phyloP scores from a whole-genome alignment of 2,113 vertebrate genomes.

The Lethenteron reissneri region DNA sequence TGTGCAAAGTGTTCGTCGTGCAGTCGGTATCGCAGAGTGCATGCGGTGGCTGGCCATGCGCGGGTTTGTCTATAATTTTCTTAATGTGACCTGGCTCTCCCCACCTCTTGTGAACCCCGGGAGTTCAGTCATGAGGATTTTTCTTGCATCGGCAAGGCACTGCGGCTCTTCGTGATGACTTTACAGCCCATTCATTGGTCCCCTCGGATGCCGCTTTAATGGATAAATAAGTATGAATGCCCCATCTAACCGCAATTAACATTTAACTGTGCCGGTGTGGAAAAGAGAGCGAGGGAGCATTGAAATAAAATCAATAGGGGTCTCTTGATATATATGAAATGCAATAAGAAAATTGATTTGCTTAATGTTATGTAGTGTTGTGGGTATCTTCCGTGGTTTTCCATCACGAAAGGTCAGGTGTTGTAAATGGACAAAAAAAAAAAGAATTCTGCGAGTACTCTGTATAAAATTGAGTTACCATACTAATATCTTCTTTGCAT shows the following conservation, averaged over 20 bases:
- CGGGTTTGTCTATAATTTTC: too few species aligned
- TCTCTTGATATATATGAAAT: constrained; percentile 8
- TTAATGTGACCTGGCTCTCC: too few species aligned
- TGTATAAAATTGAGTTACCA: not conserved
- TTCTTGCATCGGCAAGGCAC: not conserved
- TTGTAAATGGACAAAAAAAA: constrained; percentile 1
- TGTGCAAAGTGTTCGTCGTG: too few species aligned
- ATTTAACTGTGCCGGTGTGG: constrained; percentile 8
- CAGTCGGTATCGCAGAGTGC: too few species aligned
- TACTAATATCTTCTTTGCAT: not conserved
- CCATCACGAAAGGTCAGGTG: constrained; percentile 6
- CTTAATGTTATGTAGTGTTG: constrained; percentile 9
- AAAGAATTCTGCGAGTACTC: not conserved
- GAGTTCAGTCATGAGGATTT: too few species aligned
- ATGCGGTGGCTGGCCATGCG: too few species aligned
- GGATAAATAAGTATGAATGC: constrained; percentile 7
- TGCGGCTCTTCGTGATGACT: constrained; percentile 2
- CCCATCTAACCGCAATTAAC: constrained; percentile 7
- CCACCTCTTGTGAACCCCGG: too few species aligned
- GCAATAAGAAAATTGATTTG: constrained; percentile 10
- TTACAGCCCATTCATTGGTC: constrained; percentile 6
- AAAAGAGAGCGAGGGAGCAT: constrained; percentile 7
- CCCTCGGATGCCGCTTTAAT: constrained; percentile 5
- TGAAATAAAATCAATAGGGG: constrained; percentile 9
- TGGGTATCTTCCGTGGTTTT: not conserved